A percentile compares a stretch with the other conserved stretches of the same genome.
phyloP scores from a whole-genome alignment of 2,888 invertebrate species.

The Cremastinae sp. region DNA sequence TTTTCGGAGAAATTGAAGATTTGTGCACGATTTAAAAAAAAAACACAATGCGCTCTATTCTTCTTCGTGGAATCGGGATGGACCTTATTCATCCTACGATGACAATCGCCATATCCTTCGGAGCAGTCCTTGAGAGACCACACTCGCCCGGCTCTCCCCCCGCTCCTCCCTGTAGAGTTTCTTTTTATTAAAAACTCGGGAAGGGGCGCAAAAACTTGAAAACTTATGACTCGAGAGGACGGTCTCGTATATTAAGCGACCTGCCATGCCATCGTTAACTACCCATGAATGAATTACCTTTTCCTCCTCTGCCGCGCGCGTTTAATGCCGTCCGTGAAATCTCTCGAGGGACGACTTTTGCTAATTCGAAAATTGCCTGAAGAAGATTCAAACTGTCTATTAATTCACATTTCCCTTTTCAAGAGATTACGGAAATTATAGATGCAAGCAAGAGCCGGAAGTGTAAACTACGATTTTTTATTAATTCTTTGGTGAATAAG shows the following conservation, averaged over 20 bases:
- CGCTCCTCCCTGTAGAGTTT: constrained; percentile 17
- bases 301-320: constrained; percentile 45
- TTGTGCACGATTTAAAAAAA: too few species aligned
- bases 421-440: neutral
- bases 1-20: too few species aligned
- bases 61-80: too few species aligned
- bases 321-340: constrained; percentile 27
- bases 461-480: neutral
- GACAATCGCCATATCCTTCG: constrained; percentile 59
- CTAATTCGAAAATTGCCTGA: constrained; percentile 75
- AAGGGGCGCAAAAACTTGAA: constrained; percentile 69
- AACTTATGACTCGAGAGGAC: constrained; percentile 73
- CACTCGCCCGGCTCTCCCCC: constrained; percentile 46
- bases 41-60: too few species aligned
- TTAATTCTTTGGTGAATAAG: too few species aligned
- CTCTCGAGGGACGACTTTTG: constrained; percentile 60
- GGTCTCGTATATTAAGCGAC: constrained; percentile 73
- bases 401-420: constrained; percentile 65
- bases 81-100: constrained; percentile 27
- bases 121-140: constrained; percentile 48
- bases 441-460: too few species aligned
- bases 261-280: constrained; percentile 73
- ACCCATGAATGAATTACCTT: constrained; percentile 79
- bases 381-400: constrained; percentile 69
- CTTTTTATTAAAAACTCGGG: constrained; percentile 38